phyloP scores from a whole-genome alignment of 2,113 vertebrate genomes.

The Probosciger aterrimus region DNA sequence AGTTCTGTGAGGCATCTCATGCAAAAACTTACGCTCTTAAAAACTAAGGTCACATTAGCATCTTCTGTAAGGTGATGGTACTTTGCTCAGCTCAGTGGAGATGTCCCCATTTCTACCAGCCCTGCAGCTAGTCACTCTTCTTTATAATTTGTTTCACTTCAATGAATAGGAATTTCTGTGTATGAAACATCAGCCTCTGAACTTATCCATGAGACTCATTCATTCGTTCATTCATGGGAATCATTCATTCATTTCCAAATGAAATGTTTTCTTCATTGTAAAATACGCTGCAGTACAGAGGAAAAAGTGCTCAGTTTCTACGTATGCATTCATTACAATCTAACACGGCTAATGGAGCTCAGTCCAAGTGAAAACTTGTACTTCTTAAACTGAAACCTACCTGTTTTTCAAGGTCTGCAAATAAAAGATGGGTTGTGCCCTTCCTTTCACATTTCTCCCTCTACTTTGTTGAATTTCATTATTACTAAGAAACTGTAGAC shows the following conservation, averaged over 20 bases:
- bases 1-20: not conserved
- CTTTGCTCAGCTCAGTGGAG: not conserved
- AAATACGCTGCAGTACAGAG: not conserved
- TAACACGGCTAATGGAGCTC: not conserved
- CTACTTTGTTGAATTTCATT: not conserved
- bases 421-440: not conserved
- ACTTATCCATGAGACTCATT: not conserved
- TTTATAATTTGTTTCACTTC: not conserved
- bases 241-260: constrained; percentile 33
- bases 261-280: not conserved
- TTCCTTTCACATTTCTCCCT: not conserved
- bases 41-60: not conserved
- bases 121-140: constrained; percentile 31
- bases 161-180: not conserved
- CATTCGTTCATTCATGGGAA: not conserved
- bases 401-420: not conserved
- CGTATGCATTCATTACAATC: not conserved
- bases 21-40: not conserved
- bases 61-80: not conserved
- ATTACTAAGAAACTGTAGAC: not conserved
- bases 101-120: constrained; percentile 32
- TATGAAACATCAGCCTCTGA: not conserved
- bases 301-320: not conserved
- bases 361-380: not conserved
- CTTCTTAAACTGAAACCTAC: not conserved